These are phyloP conservation scores for Diarsia rubi DNA, from an alignment of 2,888 invertebrate genomes.

Conservation along the genomic window DNA sequence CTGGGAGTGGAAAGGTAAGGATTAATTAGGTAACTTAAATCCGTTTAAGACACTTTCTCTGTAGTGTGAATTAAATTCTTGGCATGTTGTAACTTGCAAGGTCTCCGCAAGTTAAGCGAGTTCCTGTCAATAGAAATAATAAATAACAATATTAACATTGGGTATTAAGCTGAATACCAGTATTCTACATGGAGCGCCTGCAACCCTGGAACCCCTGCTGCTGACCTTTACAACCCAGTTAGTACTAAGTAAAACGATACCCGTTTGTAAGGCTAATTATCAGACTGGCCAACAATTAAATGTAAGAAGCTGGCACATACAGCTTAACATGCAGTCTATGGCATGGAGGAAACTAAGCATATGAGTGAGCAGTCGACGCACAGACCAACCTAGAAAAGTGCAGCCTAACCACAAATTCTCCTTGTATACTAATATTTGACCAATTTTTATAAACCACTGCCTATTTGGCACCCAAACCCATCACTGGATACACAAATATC, in stretches of 20 bases:
- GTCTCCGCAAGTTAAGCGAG: neutral
- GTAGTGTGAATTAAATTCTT: neutral
- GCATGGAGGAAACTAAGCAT: no score
- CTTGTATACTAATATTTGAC: neutral
- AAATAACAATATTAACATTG: neutral
- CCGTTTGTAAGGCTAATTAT: no score
- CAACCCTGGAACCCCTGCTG: no score
- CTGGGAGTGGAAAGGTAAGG: constrained; percentile 98
- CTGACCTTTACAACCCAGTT: no score
- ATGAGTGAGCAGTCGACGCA: neutral
- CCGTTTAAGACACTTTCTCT: neutral
- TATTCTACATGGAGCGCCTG: no score
- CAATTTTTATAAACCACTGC: neutral
- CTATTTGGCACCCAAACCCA: neutral
- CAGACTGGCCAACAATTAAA: no score
- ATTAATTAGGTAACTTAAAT: neutral
- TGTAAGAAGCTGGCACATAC: no score
- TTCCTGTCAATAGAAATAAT: neutral
- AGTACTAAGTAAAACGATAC: no score
- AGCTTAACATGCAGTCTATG: no score
- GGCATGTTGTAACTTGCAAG: neutral
- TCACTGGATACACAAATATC: neutral
- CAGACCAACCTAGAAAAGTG: neutral
- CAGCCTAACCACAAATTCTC: neutral
- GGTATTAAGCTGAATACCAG: no score